phyloP scores from a whole-genome alignment of 2,888 invertebrate species.

The Pyrgus malvae region DNA sequence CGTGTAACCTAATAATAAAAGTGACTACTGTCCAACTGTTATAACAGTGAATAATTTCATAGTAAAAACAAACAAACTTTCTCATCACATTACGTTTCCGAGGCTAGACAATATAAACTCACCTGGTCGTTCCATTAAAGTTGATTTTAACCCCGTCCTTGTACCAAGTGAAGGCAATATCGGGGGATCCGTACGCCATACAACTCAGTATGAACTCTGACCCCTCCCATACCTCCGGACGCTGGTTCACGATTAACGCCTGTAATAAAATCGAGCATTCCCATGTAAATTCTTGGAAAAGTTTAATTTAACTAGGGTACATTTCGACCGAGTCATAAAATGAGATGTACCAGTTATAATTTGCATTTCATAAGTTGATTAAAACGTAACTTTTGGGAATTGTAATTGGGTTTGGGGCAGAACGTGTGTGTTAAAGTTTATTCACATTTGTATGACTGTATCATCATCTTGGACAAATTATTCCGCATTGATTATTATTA shows the following conservation, averaged over 20 bases:
- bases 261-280: constrained; percentile 39
- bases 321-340: constrained; percentile 15
- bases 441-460: background rate
- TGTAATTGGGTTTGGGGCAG: background rate
- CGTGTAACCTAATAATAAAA: too few species aligned
- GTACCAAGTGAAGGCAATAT: constrained; percentile 90
- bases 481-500: too few species aligned
- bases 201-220: constrained; percentile 90
- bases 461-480: background rate
- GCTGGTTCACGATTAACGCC: constrained; percentile 67
- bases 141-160: constrained; percentile 90
- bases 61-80: too few species aligned
- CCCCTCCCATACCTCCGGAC: constrained; percentile 84
- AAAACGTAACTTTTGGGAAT: constrained; percentile 1
- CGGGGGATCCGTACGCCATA: constrained; percentile 88
- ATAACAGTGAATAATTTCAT: too few species aligned
- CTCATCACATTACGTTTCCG: background rate
- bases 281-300: constrained; percentile 22
- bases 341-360: background rate
- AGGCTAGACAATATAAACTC: constrained; percentile 38
- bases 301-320: constrained; percentile 7
- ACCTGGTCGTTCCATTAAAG: constrained; percentile 87
- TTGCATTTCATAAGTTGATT: constrained; percentile 6
- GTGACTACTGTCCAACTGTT: too few species aligned
- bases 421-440: too few species aligned